Evolutionary conservation across 2,113 vertebrate species (phyloP).

Genomic region (Dermatemys mawii): DNA sequence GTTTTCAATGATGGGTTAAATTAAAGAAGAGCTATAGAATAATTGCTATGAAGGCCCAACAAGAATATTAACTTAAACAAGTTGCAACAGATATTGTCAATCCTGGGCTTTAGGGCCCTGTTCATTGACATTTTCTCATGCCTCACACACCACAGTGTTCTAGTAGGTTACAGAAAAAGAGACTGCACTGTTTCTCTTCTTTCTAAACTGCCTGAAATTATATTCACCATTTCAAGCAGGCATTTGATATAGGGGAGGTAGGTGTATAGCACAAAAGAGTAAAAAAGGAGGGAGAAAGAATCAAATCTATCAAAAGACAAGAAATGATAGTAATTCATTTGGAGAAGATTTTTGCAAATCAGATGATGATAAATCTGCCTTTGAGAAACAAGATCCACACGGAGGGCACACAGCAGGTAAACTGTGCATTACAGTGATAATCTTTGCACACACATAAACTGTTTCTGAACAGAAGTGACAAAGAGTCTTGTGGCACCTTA

Average conservation of each 20-base stretch:
- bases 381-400: not conserved
- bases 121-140: not conserved
- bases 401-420: not conserved
- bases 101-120: constrained; percentile 31
- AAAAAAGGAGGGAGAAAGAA: constrained; percentile 12
- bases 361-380: not conserved
- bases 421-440: not conserved
- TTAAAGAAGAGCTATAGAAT: not conserved
- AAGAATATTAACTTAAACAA: constrained; percentile 33
- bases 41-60: not conserved
- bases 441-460: not conserved
- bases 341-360: constrained; percentile 4
- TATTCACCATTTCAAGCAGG: constrained; percentile 44
- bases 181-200: constrained; percentile 35
- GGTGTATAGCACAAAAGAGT: not conserved
- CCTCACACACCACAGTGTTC: constrained; percentile 46
- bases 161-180: constrained; percentile 18
- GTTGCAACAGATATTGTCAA: constrained; percentile 43
- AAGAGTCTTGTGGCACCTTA: too few species aligned
- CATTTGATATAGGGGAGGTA: not conserved
- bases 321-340: constrained; percentile 15
- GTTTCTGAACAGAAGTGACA: not conserved
- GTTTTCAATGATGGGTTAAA: constrained; percentile 18
- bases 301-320: not conserved
- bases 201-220: constrained; percentile 42